Conservation (phyloP, 2,797 vertebrate species). For the Coregonus sp. region DNA sequence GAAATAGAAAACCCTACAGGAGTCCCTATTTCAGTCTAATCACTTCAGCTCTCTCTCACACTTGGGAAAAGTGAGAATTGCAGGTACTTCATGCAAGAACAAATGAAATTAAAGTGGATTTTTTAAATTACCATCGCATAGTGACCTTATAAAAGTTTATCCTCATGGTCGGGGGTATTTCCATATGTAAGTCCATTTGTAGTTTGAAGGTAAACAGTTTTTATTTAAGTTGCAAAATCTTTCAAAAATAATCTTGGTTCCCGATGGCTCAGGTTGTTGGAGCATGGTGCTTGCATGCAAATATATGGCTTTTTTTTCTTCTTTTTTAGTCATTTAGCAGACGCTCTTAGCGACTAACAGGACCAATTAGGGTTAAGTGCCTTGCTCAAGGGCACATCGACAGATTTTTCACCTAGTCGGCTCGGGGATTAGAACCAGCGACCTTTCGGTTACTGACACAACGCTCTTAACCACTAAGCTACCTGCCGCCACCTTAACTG, state of each 20-base stretch:
- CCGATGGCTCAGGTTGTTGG: not conserved
- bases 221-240: not conserved
- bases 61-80: slow-evolving; percentile 21
- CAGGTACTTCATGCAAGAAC: slow-evolving; percentile 32
- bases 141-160: slow-evolving; percentile 37
- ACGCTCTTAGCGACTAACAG: too few relatives aligned
- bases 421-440: too few relatives aligned
- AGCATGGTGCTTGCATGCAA: not conserved
- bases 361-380: too few relatives aligned
- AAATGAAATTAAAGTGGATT: slow-evolving; percentile 18
- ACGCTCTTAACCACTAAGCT: too few relatives aligned
- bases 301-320: too few relatives aligned
- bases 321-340: too few relatives aligned
- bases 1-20: slow-evolving; percentile 28
- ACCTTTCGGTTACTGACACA: too few relatives aligned
- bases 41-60: slow-evolving; percentile 21
- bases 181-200: not conserved
- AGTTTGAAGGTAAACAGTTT: not conserved
- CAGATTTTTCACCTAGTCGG: too few relatives aligned
- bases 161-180: slow-evolving; percentile 13
- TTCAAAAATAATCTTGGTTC: not conserved
- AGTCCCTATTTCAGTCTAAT: slow-evolving; percentile 34
- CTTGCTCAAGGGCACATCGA: too few relatives aligned
- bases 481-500: not conserved
- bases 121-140: slow-evolving; percentile 30